Evolutionary conservation across 2,113 vertebrate genomes (phyloP).

Genomic region (Osmerus mordax): DNA sequence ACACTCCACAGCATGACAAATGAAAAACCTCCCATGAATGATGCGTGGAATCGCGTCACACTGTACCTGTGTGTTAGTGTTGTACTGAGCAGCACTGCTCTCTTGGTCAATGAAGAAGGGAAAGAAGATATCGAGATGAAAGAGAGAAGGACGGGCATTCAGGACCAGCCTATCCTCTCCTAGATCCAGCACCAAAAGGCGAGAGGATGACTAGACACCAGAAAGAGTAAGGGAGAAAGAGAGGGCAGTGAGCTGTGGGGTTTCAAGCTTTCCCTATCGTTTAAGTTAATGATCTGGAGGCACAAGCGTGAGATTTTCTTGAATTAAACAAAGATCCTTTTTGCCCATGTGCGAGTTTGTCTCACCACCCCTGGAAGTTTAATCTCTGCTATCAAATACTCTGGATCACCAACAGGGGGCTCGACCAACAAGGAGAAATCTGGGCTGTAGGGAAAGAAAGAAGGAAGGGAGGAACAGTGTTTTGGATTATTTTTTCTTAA

Average conservation of each 20-base stretch:
- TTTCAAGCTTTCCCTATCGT: too few species aligned
- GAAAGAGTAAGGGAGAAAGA: background rate
- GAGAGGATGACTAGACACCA: conserved; percentile 50
- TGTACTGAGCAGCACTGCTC: conserved; percentile 78
- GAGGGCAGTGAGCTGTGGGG: background rate
- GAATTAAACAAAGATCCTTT: background rate
- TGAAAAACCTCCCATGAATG: too few species aligned
- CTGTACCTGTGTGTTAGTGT: conserved; percentile 74
- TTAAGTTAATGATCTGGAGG: too few species aligned
- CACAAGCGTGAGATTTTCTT: too few species aligned
- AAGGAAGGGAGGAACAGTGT: background rate
- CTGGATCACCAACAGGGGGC: conserved; percentile 63
- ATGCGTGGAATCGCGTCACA: background rate
- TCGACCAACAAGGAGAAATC: conserved; percentile 71
- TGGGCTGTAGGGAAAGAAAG: conserved; percentile 57
- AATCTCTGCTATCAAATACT: conserved; percentile 79
- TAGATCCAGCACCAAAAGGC: conserved; percentile 76
- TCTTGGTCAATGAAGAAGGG: conserved; percentile 72
- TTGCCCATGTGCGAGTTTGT: background rate
- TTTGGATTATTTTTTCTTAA: too few species aligned
- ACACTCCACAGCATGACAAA: background rate
- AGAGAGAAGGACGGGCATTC: conserved; percentile 71
- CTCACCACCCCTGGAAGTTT: conserved; percentile 83
- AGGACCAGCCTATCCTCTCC: conserved; percentile 82
- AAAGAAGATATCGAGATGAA: conserved; percentile 76